These are phyloP conservation scores for Ammodramus savannarum DNA, from an alignment of 2,113 vertebrate genomes.

Conservation along the genomic window DNA sequence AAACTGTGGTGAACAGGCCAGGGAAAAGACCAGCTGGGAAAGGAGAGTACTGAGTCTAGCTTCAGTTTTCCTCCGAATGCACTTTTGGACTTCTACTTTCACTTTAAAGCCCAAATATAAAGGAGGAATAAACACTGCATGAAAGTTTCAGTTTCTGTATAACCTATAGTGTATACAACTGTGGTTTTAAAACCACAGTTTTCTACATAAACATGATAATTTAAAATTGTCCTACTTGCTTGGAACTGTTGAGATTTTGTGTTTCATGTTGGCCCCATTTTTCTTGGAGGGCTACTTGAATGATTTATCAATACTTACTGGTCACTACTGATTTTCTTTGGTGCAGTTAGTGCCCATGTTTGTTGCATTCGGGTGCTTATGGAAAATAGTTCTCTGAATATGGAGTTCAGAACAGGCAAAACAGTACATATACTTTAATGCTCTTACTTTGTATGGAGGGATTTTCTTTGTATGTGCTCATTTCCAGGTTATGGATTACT, in stretches of 20 bases:
- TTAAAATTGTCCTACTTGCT: background rate
- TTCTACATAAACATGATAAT: background rate
- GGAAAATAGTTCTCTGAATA: background rate
- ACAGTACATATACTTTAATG: background rate
- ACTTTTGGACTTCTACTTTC: background rate
- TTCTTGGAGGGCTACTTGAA: background rate
- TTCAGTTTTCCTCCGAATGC: background rate
- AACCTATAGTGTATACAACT: background rate
- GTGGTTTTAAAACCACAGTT: background rate
- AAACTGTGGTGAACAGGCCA: background rate
- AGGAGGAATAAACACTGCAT: background rate
- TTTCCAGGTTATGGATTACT: background rate
- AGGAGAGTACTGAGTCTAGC: background rate
- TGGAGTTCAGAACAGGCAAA: background rate
- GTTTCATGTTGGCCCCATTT: background rate
- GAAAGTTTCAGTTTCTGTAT: background rate
- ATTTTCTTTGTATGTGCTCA: background rate
- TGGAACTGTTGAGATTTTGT: background rate
- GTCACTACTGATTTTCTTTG: background rate
- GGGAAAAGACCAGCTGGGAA: background rate
- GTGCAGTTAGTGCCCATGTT: background rate
- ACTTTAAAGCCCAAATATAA: background rate
- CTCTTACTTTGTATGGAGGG: background rate
- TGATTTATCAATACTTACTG: background rate
- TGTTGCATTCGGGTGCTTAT: background rate